These are phyloP conservation scores for Apoderus coryli DNA, from an alignment of 2,888 invertebrate species.

Conservation along the genomic window DNA sequence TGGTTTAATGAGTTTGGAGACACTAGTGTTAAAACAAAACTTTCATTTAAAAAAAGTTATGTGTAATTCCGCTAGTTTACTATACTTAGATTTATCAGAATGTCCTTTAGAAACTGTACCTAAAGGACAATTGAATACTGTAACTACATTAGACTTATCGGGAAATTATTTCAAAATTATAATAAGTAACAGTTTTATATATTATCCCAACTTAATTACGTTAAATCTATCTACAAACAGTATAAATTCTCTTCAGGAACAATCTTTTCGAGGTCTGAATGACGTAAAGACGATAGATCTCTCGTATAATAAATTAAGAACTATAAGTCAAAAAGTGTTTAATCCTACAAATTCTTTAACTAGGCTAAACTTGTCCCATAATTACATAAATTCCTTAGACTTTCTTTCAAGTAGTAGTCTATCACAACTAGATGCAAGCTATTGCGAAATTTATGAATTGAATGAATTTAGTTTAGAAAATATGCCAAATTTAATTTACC, in stretches of 20 bases:
- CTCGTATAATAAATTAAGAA: slow-evolving; percentile 52
- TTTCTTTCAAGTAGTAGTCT: slow-evolving; percentile 43
- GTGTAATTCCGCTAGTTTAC: slow-evolving; percentile 39
- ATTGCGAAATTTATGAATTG: slow-evolving; percentile 47
- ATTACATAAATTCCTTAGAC: slow-evolving; percentile 44
- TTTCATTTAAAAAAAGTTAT: slow-evolving; percentile 33
- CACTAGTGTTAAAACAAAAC: slow-evolving; percentile 47
- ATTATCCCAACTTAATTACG: slow-evolving; percentile 43
- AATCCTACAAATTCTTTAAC: slow-evolving; percentile 43
- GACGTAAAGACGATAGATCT: slow-evolving; percentile 47
- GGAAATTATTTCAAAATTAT: slow-evolving; percentile 49
- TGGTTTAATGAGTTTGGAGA: slow-evolving; percentile 42
- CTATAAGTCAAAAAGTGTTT: slow-evolving; percentile 43
- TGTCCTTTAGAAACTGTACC: slow-evolving; percentile 47
- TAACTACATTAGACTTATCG: slow-evolving; percentile 42
- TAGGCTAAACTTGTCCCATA: slow-evolving; percentile 48
- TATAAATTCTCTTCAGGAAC: slow-evolving; percentile 41
- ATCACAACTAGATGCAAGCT: slow-evolving; percentile 44
- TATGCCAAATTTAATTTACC: slow-evolving; percentile 40
- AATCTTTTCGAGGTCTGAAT: slow-evolving; percentile 44
- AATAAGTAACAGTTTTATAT: slow-evolving; percentile 42
- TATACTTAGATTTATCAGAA: slow-evolving; percentile 42
- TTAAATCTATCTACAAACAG: slow-evolving; percentile 54
- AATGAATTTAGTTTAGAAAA: slow-evolving; percentile 42
- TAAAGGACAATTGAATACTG: slow-evolving; percentile 43